Evolutionary conservation across 2,113 vertebrate species (phyloP).

Genomic region (Corydoras maculifer): DNA sequence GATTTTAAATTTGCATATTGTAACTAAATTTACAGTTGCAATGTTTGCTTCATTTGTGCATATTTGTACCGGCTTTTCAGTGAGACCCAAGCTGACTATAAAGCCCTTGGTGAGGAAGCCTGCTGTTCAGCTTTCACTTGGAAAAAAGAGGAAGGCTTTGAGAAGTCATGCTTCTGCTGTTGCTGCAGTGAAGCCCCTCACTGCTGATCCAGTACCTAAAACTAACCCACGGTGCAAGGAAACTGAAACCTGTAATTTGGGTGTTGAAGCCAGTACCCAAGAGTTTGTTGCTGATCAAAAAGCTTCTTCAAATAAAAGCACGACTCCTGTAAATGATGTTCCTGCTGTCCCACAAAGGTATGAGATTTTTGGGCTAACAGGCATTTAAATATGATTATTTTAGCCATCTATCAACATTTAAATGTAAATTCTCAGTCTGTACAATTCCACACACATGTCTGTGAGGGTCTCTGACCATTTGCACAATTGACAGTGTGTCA

Average conservation of each 20-base stretch:
- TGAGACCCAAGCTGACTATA: conserved; percentile 77
- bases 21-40: too few species aligned
- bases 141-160: conserved; percentile 66
- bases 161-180: conserved; percentile 67
- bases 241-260: neutral
- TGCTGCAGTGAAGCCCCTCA: conserved; percentile 81
- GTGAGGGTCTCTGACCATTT: too few species aligned
- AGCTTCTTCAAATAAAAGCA: neutral
- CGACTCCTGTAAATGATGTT: neutral
- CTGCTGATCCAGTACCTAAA: conserved; percentile 38
- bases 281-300: conserved; percentile 30
- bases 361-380: too few species aligned
- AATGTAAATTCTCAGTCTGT: too few species aligned
- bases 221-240: conserved; percentile 23
- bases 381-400: too few species aligned
- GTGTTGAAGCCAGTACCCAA: neutral
- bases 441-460: too few species aligned
- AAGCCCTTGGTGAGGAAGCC: conserved; percentile 75
- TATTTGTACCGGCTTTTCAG: conserved; percentile 51
- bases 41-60: too few species aligned
- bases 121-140: conserved; percentile 57
- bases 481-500: too few species aligned
- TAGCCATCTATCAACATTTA: too few species aligned
- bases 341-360: conserved; percentile 6
- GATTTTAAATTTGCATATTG: too few species aligned